Conservation (phyloP, 2,888 invertebrate genomes). For the Electrophaes corylata region DNA sequence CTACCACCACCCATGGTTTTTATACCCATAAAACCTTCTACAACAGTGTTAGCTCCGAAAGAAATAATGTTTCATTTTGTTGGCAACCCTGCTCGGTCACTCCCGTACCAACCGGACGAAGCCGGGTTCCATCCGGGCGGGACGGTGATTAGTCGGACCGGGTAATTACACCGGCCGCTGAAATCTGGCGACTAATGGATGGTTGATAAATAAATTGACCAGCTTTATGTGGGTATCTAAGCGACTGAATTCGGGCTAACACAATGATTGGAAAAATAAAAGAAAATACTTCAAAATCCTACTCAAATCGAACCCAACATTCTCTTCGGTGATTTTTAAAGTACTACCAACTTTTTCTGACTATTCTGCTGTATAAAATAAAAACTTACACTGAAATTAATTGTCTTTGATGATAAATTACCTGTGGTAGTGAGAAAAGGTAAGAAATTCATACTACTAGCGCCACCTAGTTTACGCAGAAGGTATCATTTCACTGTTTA, state of each 20-base stretch:
- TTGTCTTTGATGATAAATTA: no score
- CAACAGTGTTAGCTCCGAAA: no score
- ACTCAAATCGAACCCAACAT: no score
- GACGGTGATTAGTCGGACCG: slow-evolving; percentile 41
- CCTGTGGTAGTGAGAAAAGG: no score
- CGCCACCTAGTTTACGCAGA: slow-evolving; percentile 36
- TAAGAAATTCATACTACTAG: background rate
- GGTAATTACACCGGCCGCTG: slow-evolving; percentile 41
- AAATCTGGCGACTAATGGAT: slow-evolving; percentile 9
- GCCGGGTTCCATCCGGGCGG: slow-evolving; percentile 22
- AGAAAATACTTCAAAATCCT: no score
- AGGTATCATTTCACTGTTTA: background rate
- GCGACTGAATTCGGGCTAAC: no score
- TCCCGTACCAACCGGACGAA: background rate
- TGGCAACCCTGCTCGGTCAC: slow-evolving; percentile 15
- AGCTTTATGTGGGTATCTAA: background rate
- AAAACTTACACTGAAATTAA: no score
- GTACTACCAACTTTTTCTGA: no score
- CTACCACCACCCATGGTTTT: no score
- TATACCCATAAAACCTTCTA: no score
- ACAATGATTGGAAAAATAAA: background rate
- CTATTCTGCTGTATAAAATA: no score
- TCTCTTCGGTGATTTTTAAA: no score
- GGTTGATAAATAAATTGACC: slow-evolving; percentile 1
- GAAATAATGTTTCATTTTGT: background rate